A percentile compares a stretch with the other conserved stretches of the same genome.
These are phyloP conservation scores for Falco concolor DNA, from an alignment of 2,797 vertebrate genomes.

Conservation along the genomic window DNA sequence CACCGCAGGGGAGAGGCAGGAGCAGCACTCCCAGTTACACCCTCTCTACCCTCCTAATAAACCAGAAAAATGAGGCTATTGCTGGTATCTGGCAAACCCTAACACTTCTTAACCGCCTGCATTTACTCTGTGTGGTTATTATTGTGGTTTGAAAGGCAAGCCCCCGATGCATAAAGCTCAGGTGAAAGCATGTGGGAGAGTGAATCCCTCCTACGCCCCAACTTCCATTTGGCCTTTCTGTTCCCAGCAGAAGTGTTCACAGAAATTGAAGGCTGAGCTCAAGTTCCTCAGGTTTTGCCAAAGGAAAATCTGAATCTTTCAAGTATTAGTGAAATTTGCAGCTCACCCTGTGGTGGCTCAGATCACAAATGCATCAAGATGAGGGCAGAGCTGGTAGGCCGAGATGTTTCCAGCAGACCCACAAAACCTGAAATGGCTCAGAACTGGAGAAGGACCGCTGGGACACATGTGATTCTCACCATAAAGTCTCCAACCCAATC, in stretches of 20 bases:
- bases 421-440: background rate
- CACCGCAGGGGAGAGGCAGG: background rate
- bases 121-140: background rate
- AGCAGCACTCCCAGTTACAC: background rate
- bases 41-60: background rate
- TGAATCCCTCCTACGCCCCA: background rate
- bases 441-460: background rate
- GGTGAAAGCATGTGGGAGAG: background rate
- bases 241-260: background rate
- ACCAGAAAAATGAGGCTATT: background rate
- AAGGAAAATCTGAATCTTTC: background rate
- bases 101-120: background rate
- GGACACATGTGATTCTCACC: fast-evolving
- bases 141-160: background rate
- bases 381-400: background rate
- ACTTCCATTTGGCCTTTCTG: background rate
- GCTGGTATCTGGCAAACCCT: background rate
- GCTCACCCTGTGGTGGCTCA: background rate
- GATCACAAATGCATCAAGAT: background rate
- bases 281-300: background rate
- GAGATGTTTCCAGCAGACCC: background rate
- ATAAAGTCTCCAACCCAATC: background rate
- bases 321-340: background rate
- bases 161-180: background rate
- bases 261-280: background rate